Percentiles rank a stretch among this genome's conserved stretches.
Conservation (phyloP, 2,113 vertebrate species). For the Cyanoderma ruficeps region DNA sequence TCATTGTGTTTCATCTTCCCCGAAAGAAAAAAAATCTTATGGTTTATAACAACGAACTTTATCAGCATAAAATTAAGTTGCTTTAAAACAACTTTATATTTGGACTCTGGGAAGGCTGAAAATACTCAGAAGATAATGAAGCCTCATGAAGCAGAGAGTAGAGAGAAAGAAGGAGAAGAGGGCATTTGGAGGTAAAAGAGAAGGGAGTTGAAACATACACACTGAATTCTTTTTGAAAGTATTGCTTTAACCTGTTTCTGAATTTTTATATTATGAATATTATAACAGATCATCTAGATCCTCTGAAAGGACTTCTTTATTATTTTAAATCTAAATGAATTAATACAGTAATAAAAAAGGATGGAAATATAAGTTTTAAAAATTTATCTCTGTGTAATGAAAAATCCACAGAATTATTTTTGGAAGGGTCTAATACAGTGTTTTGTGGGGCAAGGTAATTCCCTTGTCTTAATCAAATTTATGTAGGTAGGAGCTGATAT, state of each 20-base stretch:
- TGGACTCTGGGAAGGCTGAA: not conserved
- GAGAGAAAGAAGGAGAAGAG: not conserved
- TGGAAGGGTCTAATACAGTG: not conserved
- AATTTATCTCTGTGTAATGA: not conserved
- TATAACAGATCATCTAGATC: conserved; percentile 21
- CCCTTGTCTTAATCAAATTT: not conserved
- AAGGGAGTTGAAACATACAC: not conserved
- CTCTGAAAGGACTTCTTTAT: conserved; percentile 41
- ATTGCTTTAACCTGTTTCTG: not conserved
- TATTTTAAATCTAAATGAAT: conserved; percentile 52
- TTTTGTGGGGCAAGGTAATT: not conserved
- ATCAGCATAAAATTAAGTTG: not conserved
- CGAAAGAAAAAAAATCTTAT: not conserved
- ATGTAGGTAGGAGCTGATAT: not conserved
- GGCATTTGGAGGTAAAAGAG: not conserved
- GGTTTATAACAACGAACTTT: not conserved
- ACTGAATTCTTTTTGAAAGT: not conserved
- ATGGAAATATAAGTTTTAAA: not conserved
- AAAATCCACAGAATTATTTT: conserved; percentile 30
- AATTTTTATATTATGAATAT: conserved; percentile 26
- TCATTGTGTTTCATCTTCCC: not conserved
- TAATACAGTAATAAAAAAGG: conserved; percentile 41
- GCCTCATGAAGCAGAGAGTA: not conserved
- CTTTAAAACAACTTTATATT: not conserved
- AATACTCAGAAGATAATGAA: not conserved